Conservation (phyloP, 2,888 invertebrate species). For the Romanomermis culicivorax region DNA sequence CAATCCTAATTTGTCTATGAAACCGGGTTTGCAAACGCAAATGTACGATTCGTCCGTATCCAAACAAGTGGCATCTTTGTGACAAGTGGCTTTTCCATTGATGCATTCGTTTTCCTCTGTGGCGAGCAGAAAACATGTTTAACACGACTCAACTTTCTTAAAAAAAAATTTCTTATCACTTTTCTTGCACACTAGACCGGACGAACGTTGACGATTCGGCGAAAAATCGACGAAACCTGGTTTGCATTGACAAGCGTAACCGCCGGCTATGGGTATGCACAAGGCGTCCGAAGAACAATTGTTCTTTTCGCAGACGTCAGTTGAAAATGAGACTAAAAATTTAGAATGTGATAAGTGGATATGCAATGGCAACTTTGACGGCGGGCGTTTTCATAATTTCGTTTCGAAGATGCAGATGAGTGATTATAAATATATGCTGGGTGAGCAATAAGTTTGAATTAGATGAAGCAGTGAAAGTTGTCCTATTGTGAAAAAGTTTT, state of each 20-base stretch:
- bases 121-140: neutral
- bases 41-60: constrained; percentile 24
- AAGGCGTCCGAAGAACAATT: constrained; percentile 24
- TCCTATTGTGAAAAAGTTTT: too few species aligned
- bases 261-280: constrained; percentile 22
- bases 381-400: too few species aligned
- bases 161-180: neutral
- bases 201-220: constrained; percentile 20
- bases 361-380: too few species aligned
- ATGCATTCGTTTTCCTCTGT: constrained; percentile 20
- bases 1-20: constrained; percentile 24
- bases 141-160: neutral
- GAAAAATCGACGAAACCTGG: constrained; percentile 27
- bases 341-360: too few species aligned
- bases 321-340: constrained; percentile 4
- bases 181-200: constrained; percentile 12
- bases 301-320: constrained; percentile 10
- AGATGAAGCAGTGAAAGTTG: too few species aligned
- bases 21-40: constrained; percentile 25
- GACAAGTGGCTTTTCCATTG: constrained; percentile 19
- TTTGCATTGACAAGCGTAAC: constrained; percentile 26
- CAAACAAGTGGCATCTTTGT: constrained; percentile 22
- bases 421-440: too few species aligned
- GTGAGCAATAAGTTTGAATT: too few species aligned
- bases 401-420: too few species aligned